Evolutionary conservation across 2,797 vertebrate genomes (phyloP).

Genomic region (Naso thynnoides): DNA sequence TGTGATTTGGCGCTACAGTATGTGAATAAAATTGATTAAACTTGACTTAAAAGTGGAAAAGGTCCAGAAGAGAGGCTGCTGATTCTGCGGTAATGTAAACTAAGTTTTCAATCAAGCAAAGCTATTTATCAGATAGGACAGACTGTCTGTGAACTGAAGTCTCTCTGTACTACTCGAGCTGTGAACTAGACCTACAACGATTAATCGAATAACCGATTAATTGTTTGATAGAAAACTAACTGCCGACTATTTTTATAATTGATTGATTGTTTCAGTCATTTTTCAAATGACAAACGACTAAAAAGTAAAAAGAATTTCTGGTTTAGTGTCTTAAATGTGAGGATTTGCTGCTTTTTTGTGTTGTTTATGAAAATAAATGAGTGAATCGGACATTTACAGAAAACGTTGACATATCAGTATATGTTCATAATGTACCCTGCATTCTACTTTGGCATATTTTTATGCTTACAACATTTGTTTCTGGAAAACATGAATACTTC

Average conservation of each 20-base stretch:
- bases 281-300: too few relatives aligned
- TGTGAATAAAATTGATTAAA: too few relatives aligned
- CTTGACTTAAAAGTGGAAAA: neutral
- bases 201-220: too few relatives aligned
- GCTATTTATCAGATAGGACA: slow-evolving; percentile 6
- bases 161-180: slow-evolving; percentile 15
- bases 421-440: neutral
- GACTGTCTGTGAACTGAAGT: slow-evolving; percentile 8
- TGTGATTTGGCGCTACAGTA: too few relatives aligned
- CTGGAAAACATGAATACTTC: slow-evolving; percentile 23
- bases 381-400: slow-evolving; percentile 16
- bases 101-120: neutral
- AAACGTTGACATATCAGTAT: slow-evolving; percentile 13
- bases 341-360: too few relatives aligned
- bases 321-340: too few relatives aligned
- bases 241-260: too few relatives aligned
- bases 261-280: too few relatives aligned
- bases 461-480: slow-evolving; percentile 25
- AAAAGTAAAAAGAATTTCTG: too few relatives aligned
- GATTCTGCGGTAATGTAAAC: slow-evolving; percentile 11
- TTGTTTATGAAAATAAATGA: too few relatives aligned
- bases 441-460: neutral
- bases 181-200: too few relatives aligned
- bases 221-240: too few relatives aligned
- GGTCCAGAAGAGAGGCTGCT: neutral